Base-by-base conservation (phyloP, 2,113 vertebrate genomes). In the Sakesphorus luctuosus region DNA sequence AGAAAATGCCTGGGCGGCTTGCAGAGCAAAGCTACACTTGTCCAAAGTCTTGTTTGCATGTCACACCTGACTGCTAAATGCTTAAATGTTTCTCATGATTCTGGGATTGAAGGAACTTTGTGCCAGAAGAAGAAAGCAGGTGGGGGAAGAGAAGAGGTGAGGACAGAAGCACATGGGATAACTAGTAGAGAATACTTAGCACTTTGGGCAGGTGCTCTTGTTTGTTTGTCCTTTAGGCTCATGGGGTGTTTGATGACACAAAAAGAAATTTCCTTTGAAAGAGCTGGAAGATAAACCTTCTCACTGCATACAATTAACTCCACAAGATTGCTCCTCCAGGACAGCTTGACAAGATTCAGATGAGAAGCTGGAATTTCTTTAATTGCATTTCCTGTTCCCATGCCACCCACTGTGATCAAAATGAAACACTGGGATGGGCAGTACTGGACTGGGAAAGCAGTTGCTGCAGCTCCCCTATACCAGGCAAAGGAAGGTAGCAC, bases 311-410 rank as follows among this genome's bases (percentile, higher is more conserved):
- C 24, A 2, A 25, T 78, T 75, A 93, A 63, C 44, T 86, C 33
- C 24, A 28, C 2, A 4, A 40, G 72, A 73, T 9, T 12, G 4
- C 23, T 87, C 81, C 81, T 59, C 25, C 84, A 79, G 69, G 80
- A 49, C 66, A 87, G 40, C 77, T 87, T 29, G 62, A 35, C 36
- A 40, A 87, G 69, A 58, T 71, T 72, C 85, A 92, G 44, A 56
- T 13, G 65, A 94, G 87, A 67, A 88, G 67, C 59, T 85, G 72
- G 71, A 77, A 90, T 80, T 88, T 76, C 59, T 88, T 55, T 83
- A 88, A 93, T 49, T 90, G 87, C 33, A 59, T 28, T 49, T 84
- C 38, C 56, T 49, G 46, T 82, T 87, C 84, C 73, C 3, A 1
- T 73, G 69, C 29, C 35, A 58, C 84, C 46, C 84, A 52, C 47